Evolutionary conservation across 2,797 vertebrate species (phyloP), one percentile per base, ranked within the genome.

Genomic region (Sorex maritimensis): DNA sequence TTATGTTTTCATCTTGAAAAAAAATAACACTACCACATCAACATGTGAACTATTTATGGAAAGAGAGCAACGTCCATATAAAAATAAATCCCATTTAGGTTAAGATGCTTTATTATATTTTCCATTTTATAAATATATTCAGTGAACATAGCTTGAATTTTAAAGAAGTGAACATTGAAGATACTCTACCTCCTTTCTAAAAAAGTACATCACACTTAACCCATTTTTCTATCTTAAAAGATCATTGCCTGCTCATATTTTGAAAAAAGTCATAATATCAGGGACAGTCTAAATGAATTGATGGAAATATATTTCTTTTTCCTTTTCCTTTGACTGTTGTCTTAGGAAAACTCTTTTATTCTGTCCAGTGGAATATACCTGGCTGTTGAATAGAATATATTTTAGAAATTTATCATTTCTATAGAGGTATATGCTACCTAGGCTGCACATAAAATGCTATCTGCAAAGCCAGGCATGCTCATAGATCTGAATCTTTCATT

Each of bases 311-410:
- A 69, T 84, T 0, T 58, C 44, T 83, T 87, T 94, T 74, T 87
- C 74, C 79, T 84, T 94, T 96, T 78, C 77, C 34, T 96, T 93
- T 94, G 49, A 92, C 65, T 93, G 4, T 83, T 84, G 65, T 89
- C 74, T 78, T 44, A 81, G 34, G 34, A 34, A 91, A 68, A 82
- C 71, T 75, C 28, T 55, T 79, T 91, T 92, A 68, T 30, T 86
- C 81, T 91, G 86, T 93, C 58, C 63, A 94, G 21, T 78, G 30
- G 72, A 93, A 69, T 69, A 15, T 86, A 72, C 24, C 41, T 91
- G 7, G 81, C 78, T 82, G 10, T 87, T 88, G 81, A 94, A 73
- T 83, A 30, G 72, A 84, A 94, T 41, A 58, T n/a, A 93, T 92
- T 86, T 95, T 68, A 89, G 79, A 86, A 55, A 91, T 92, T 93